These are phyloP conservation scores for Paracanthobrama guichenoti DNA, from an alignment of 2,113 vertebrate genomes.

Conservation along the genomic window DNA sequence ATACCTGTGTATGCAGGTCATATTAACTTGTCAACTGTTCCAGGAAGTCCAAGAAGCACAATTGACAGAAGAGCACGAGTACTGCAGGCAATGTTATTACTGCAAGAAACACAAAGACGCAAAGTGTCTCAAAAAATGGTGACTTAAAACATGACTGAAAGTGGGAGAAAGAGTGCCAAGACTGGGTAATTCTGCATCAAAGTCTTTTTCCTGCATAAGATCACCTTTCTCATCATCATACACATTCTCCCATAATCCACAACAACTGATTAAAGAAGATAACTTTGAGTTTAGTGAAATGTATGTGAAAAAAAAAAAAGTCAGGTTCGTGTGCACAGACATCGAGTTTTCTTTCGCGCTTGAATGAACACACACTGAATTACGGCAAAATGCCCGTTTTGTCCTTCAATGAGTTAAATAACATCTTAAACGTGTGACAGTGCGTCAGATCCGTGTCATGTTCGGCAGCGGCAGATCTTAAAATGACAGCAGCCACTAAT, in stretches of 20 bases:
- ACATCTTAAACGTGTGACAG: too few species aligned
- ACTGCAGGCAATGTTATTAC: constrained; percentile 45
- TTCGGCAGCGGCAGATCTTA: too few species aligned
- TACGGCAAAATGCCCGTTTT: too few species aligned
- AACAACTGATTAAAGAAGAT: background rate
- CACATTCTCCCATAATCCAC: background rate
- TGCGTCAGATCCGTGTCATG: too few species aligned
- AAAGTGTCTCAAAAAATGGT: constrained; percentile 9
- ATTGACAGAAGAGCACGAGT: constrained; percentile 40
- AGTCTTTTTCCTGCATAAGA: background rate
- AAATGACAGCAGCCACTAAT: too few species aligned
- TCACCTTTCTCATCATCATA: background rate
- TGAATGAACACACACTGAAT: too few species aligned
- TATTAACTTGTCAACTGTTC: constrained; percentile 55
- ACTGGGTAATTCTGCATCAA: background rate
- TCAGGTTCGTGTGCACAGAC: too few species aligned
- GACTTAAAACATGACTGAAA: constrained; percentile 15
- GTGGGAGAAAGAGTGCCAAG: background rate
- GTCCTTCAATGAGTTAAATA: too few species aligned
- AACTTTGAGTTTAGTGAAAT: too few species aligned
- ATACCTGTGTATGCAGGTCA: constrained; percentile 51
- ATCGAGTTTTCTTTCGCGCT: too few species aligned
- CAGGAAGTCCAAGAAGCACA: constrained; percentile 45
- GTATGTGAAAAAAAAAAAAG: too few species aligned
- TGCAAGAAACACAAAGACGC: constrained; percentile 10